These are phyloP conservation scores for Potamilus streckersoni DNA, from an alignment of 1,140 invertebrate species.

Conservation along the genomic window DNA sequence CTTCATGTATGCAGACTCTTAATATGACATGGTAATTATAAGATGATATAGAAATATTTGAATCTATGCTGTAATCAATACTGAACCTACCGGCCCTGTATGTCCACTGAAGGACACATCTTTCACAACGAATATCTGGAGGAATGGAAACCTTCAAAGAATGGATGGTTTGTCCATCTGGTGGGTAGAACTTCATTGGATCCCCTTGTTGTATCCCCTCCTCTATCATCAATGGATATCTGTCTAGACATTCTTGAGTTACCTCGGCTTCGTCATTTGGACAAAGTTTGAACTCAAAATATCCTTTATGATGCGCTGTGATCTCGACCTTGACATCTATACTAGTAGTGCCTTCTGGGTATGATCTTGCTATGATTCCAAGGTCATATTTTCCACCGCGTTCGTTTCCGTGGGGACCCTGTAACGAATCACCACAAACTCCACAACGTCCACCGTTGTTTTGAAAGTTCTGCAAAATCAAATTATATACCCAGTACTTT, in stretches of 20 bases:
- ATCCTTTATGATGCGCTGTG: conserved; percentile 30
- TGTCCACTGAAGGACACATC: conserved; percentile 90
- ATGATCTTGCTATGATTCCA: conserved; percentile 20
- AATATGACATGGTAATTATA: too few relatives aligned
- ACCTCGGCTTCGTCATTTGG: conserved; percentile 56
- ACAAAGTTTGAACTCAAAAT: conserved; percentile 30
- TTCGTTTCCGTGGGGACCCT: conserved; percentile 52
- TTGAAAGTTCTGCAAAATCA: conserved; percentile 49
- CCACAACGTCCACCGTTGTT: conserved; percentile 70
- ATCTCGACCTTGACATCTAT: conserved; percentile 23
- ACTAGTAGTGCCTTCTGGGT: conserved; percentile 60
- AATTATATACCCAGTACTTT: too few relatives aligned
- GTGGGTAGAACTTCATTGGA: conserved; percentile 14
- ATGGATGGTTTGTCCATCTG: conserved; percentile 9
- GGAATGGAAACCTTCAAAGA: conserved; percentile 73
- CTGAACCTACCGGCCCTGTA: conserved; percentile 83
- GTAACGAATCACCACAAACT: conserved; percentile 62
- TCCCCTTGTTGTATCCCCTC: conserved; percentile 59
- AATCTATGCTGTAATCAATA: too few relatives aligned
- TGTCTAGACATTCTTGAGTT: conserved; percentile 31
- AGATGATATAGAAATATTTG: too few relatives aligned
- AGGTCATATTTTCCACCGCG: conserved; percentile 42
- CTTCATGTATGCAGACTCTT: too few relatives aligned
- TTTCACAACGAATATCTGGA: conserved; percentile 82
- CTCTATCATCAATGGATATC: conserved; percentile 61